Evolutionary conservation across 2,113 vertebrate genomes (phyloP), one percentile per base, ranked within the genome.

Genomic region (Gasterosteus nipponicus): DNA sequence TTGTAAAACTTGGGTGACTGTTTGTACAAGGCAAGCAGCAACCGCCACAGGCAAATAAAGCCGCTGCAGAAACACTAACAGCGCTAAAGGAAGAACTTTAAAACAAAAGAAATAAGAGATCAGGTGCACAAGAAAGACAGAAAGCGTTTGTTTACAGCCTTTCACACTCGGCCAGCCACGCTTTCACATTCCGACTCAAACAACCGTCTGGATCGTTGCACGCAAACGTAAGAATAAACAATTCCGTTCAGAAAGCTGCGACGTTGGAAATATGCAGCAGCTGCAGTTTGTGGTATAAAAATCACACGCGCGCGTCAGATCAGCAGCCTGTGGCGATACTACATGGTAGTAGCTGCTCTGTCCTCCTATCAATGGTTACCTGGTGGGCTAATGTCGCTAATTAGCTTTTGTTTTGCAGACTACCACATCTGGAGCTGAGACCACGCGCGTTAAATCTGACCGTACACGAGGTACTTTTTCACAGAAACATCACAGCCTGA

Each of bases 21-120:
- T 62, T 73, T 67, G 31, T 39, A 77, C 16, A 44, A 74, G 67
- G 53, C 39, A 42, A 66, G 70, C 75, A 75, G 72, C 38, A 62
- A 56, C 73, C 42, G 64, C 31, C 60, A 62, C 29, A 16, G 39
- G 46, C 33, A n/a, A 63, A 53, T 38, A 2, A 66, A 75, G 42
- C 71, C 54, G 58, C 29, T 42, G 31, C 41, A 73, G 39, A 3
- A 26, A 46, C 22, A 26, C n/a, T 12, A 0, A 1, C n/a, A 10
- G 5, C 42, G 14, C 2, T 11, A 15, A 26, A 1, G 18, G 33
- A 15, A 58, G 42, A 63, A 33, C 2, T 31, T 67, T 44, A 3
- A 39, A 5, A 12, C 3, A n/a, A 2, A 18, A 47, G 26, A 10
- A 10, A 22, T 51, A 14, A 16, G 29, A 9, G 57, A 35, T n/a